Evolutionary conservation across 1,140 invertebrate species (phyloP), one percentile per base, ranked within the genome.

Genomic region (Eueides isabella): DNA sequence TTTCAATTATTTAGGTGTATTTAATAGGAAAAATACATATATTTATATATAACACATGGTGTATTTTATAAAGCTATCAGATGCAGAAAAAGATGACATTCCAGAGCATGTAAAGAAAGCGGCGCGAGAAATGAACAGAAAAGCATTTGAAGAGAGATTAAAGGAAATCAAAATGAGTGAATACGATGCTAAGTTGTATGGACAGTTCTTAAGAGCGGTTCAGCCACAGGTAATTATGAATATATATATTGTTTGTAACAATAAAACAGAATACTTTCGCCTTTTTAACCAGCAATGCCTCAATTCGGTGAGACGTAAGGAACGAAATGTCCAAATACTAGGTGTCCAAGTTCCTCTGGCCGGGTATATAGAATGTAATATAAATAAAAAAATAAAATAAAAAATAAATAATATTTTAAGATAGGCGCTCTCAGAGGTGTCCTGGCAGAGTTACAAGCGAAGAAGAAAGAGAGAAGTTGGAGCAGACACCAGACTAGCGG

Each of bases 121-220:
- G 61, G 98, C 98, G 0, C 93, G 97, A 26, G 97, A 99, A 94
- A 99, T 99, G 97, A 98, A 96, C 67, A 94, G 96, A 78, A 97
- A 96, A 89, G 98, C 97, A 3, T 99, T 98, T 81, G 96, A 97
- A 86, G 96, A 99, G 84, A 96, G 96, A 73, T 91, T 99, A 19
- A 95, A 96, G 80, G 98, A 99, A 90, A 99, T 99, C 67, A 95
- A 96, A 81, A 99, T 99, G 98, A 98, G 97, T 81, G 96, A 97
- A 82, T 98, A 98, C 89, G 98, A 99, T 92, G 97, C 97, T 35
- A 95, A 96, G 55, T 83, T 98, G 2, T 99, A 99, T 85, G 95
- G 96, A 26, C 95, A 97, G 85, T 98, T 98, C 88, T 95, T 96
- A 41, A 93, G 94, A 61, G 96, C 97, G 41, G 98, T 99, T 16